phyloP scores from a whole-genome alignment of 1,140 invertebrate genomes.

The Hylaeus anthracinus region DNA sequence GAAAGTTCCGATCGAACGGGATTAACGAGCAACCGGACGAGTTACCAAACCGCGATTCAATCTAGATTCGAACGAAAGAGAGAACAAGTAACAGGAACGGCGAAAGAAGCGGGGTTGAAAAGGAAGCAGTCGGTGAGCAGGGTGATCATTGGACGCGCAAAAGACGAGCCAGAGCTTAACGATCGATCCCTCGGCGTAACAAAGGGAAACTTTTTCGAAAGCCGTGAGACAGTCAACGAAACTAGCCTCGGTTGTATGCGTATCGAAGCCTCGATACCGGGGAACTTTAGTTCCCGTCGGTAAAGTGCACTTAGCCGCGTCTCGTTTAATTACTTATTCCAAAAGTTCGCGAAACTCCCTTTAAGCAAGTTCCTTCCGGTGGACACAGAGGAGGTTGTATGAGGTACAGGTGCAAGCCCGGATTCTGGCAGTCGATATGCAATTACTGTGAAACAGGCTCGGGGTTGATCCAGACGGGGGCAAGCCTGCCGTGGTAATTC shows the following conservation, averaged over 20 bases:
- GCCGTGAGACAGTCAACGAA: slow-evolving; percentile 31
- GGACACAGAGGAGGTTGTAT: slow-evolving; percentile 23
- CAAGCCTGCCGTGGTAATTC: not conserved
- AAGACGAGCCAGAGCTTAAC: not conserved
- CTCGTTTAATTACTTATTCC: slow-evolving; percentile 69
- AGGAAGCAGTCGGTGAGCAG: not conserved
- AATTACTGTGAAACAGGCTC: slow-evolving; percentile 63
- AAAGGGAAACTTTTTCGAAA: slow-evolving; percentile 33
- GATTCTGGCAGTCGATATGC: slow-evolving; percentile 56
- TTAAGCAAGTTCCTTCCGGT: slow-evolving; percentile 52
- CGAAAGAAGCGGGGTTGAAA: too few species aligned
- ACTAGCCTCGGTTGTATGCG: slow-evolving; percentile 12
- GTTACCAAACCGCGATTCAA: slow-evolving; percentile 22
- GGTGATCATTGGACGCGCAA: too few species aligned
- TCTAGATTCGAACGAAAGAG: not conserved
- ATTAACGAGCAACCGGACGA: slow-evolving; percentile 30
- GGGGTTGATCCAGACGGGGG: slow-evolving; percentile 11
- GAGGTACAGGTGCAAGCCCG: not conserved
- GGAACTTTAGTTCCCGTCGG: slow-evolving; percentile 41
- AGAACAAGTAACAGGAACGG: not conserved
- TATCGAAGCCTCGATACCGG: slow-evolving; percentile 41
- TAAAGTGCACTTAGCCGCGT: slow-evolving; percentile 54
- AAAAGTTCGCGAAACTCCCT: slow-evolving; percentile 61
- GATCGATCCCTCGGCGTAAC: slow-evolving; percentile 13
- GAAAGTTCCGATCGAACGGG: slow-evolving; percentile 12